phyloP scores from a whole-genome alignment of 1,140 invertebrate genomes.

The Orius insidiosus region DNA sequence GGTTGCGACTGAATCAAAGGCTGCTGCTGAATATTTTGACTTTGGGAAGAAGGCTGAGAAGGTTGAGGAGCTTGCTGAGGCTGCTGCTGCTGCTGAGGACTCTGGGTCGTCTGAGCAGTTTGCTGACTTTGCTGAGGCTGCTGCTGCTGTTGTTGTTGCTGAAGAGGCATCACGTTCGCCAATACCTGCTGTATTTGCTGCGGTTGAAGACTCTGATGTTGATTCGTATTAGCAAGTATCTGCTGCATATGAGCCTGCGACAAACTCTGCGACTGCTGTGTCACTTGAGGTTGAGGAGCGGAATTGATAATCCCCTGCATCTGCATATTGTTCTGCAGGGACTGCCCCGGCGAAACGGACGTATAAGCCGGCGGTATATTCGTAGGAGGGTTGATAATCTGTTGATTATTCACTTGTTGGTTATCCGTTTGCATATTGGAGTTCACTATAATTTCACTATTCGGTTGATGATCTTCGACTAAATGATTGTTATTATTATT shows the following conservation, averaged over 20 bases:
- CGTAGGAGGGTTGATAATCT: slow-evolving; percentile 16
- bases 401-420: slow-evolving; percentile 4
- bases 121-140: slow-evolving; percentile 14
- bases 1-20: slow-evolving; percentile 18
- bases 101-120: slow-evolving; percentile 13
- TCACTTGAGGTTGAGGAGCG: slow-evolving; percentile 29
- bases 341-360: slow-evolving; percentile 23
- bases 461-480: no score
- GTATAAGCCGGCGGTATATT: slow-evolving; percentile 13
- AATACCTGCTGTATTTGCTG: slow-evolving; percentile 35
- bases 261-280: slow-evolving; percentile 23
- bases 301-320: slow-evolving; percentile 23
- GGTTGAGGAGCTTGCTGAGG: slow-evolving; percentile 11
- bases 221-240: slow-evolving; percentile 14
- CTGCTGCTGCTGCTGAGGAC: slow-evolving; percentile 13
- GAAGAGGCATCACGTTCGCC: slow-evolving; percentile 24
- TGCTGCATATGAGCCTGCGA: slow-evolving; percentile 27
- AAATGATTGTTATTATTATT: no score
- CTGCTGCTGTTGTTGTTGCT: slow-evolving; percentile 22
- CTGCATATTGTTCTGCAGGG: slow-evolving; percentile 20
- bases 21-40: slow-evolving; percentile 14
- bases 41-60: slow-evolving; percentile 19
- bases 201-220: slow-evolving; percentile 32
- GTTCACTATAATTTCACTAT: no score
- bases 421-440: not conserved